Percentiles rank a stretch among this genome's conserved stretches.
Conservation (phyloP, 2,797 vertebrate species). For the Heterohyrax brucei region DNA sequence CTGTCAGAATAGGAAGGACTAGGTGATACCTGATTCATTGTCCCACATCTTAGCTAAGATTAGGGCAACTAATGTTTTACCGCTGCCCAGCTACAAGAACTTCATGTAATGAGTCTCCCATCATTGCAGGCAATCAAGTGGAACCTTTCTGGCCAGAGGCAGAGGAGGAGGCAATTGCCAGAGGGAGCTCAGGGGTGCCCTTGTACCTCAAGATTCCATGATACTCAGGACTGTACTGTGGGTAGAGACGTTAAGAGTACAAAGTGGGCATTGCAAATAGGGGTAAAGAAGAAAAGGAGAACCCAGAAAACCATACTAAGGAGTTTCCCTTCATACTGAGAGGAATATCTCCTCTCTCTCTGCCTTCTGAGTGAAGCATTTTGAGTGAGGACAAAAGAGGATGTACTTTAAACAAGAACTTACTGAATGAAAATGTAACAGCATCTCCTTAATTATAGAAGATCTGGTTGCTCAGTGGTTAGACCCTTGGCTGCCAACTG, state of each 20-base stretch:
- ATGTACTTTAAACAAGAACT: not conserved
- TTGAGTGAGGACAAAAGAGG: not conserved
- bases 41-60: not conserved
- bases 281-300: not conserved
- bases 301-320: not conserved
- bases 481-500: no score
- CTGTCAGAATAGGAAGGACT: not conserved
- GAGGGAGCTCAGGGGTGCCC: not conserved
- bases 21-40: not conserved
- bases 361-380: not conserved
- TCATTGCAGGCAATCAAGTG: not conserved
- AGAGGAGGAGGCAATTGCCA: not conserved
- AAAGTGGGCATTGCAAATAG: not conserved
- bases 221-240: not conserved
- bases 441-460: not conserved
- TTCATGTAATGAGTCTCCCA: not conserved
- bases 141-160: not conserved
- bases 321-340: not conserved
- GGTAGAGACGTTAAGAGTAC: fast-evolving
- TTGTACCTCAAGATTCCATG: not conserved
- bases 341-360: not conserved
- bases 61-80: not conserved
- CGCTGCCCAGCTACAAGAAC: not conserved
- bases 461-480: no score
- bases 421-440: not conserved